phyloP scores from a whole-genome alignment of 2,113 vertebrate species.

The Menura novaehollandiae region DNA sequence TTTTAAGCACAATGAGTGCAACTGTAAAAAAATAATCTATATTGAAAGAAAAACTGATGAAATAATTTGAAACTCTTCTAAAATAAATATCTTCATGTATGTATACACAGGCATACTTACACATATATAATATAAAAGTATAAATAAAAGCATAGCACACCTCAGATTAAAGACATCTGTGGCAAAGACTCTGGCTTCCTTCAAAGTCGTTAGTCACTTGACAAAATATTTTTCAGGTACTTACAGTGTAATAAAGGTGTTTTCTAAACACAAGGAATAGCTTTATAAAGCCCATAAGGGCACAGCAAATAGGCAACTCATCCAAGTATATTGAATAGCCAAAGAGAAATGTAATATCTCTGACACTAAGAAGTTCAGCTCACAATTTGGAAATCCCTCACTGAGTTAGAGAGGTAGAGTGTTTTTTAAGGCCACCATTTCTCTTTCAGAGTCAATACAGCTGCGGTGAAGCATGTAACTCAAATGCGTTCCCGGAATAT shows the following conservation, averaged over 20 bases:
- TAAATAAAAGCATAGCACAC: neutral
- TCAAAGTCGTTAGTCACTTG: constrained; percentile 23
- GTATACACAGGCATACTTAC: neutral
- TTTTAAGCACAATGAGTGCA: neutral
- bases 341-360: neutral
- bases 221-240: neutral
- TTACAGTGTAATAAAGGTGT: neutral
- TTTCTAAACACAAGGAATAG: neutral
- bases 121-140: neutral
- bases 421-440: neutral
- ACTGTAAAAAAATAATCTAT: neutral
- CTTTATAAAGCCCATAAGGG: neutral
- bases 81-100: neutral
- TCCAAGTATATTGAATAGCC: neutral
- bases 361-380: neutral
- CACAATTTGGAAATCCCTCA: neutral
- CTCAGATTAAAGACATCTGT: neutral
- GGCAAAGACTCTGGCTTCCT: constrained; percentile 11
- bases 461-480: neutral
- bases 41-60: neutral
- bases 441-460: neutral
- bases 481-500: neutral
- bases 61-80: neutral
- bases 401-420: neutral
- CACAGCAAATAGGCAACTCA: neutral